These are phyloP conservation scores for Drosophila erecta DNA, from an alignment of 1,140 invertebrate species.

Conservation along the genomic window DNA sequence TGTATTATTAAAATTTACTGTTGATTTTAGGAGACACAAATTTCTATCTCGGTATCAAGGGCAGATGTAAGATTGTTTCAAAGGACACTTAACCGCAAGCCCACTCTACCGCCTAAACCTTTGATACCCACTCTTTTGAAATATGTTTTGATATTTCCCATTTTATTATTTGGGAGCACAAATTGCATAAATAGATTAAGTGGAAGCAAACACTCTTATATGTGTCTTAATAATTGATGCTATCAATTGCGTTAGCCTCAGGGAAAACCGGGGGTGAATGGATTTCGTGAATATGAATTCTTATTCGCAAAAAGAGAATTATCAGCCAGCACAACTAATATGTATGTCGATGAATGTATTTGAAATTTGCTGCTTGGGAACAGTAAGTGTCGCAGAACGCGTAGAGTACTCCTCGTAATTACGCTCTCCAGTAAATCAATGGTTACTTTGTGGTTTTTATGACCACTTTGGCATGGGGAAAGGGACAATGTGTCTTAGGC, in stretches of 20 bases:
- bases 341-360: neutral
- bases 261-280: neutral
- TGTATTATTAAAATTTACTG: too few species aligned
- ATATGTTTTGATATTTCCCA: too few species aligned
- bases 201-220: neutral
- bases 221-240: constrained; percentile 4
- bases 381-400: neutral
- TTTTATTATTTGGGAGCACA: too few species aligned
- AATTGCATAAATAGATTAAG: too few species aligned
- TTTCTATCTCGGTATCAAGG: too few species aligned
- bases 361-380: neutral
- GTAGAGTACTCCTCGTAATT: constrained; percentile 3
- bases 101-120: too few species aligned
- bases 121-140: too few species aligned
- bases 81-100: too few species aligned
- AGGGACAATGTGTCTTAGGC: constrained; percentile 1
- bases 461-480: constrained; percentile 13
- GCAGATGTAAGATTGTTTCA: too few species aligned
- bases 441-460: constrained; percentile 24
- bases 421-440: constrained; percentile 14
- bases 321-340: neutral
- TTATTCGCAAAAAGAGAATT: constrained; percentile 4
- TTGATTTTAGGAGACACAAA: too few species aligned
- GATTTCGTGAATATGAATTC: neutral
- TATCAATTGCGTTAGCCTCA: neutral